Evolutionary conservation across 2,113 vertebrate species (phyloP).

Genomic region (Ceratotherium simum): DNA sequence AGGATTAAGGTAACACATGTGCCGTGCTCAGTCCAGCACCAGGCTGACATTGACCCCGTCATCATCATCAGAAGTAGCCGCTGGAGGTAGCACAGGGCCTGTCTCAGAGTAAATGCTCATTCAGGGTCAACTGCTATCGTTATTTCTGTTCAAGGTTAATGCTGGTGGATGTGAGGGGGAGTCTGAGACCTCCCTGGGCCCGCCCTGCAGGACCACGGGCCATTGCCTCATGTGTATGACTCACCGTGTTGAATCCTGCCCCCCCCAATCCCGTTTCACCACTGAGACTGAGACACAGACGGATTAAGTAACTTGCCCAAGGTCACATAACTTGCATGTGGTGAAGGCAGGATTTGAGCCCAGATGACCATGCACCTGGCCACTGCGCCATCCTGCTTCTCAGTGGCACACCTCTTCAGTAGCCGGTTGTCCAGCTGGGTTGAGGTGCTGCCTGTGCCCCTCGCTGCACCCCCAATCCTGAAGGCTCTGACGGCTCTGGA

Average conservation of each 20-base stretch:
- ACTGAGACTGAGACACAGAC: neutral
- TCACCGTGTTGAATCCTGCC: neutral
- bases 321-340: neutral
- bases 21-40: neutral
- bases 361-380: neutral
- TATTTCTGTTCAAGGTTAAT: neutral
- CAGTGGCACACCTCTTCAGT: too few relatives aligned
- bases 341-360: neutral
- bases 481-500: neutral
- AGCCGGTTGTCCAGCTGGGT: neutral
- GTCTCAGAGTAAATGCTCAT: neutral
- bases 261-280: neutral
- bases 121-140: accelerated
- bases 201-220: neutral
- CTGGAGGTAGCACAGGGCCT: neutral
- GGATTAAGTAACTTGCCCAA: neutral
- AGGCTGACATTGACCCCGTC: neutral
- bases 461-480: neutral
- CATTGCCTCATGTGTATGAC: neutral
- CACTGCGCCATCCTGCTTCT: neutral
- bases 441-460: neutral
- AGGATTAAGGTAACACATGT: neutral
- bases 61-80: neutral
- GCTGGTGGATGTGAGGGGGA: neutral
- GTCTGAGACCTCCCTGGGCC: neutral